phyloP scores from a whole-genome alignment of 1,140 invertebrate species.

The Polypedilum pembai region DNA sequence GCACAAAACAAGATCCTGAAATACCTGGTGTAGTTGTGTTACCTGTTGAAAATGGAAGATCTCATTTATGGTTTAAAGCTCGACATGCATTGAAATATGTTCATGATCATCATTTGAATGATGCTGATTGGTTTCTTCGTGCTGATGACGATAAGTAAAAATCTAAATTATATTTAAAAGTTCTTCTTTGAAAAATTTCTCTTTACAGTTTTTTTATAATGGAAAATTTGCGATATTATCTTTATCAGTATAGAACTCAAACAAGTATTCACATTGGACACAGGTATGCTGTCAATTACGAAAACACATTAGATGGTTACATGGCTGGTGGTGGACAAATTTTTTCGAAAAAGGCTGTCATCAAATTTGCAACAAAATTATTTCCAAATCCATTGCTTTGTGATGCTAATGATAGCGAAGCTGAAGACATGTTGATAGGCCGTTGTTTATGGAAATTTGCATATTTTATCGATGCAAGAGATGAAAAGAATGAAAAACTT shows the following conservation, averaged over 20 bases:
- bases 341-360: too few species aligned
- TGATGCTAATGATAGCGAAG: too few species aligned
- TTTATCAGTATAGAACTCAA: constrained; percentile 38
- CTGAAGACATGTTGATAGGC: too few species aligned
- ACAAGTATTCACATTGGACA: constrained; percentile 42
- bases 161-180: constrained; percentile 46
- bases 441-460: too few species aligned
- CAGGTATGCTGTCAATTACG: constrained; percentile 72
- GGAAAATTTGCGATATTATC: constrained; percentile 79
- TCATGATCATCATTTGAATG: constrained; percentile 65
- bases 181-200: background rate
- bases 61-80: constrained; percentile 86
- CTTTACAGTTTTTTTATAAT: constrained; percentile 69
- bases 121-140: constrained; percentile 87
- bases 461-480: too few species aligned
- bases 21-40: constrained; percentile 56
- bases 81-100: constrained; percentile 81
- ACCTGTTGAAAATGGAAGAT: constrained; percentile 70
- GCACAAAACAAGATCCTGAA: constrained; percentile 56
- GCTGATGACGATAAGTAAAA: constrained; percentile 86
- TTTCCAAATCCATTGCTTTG: too few species aligned
- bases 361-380: too few species aligned
- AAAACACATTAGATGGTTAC: constrained; percentile 55
- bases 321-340: too few species aligned
- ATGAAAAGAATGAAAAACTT: too few species aligned